Percentiles rank a stretch among this genome's conserved stretches.
Conservation (phyloP, 2,888 invertebrate species). For the Limnephilus auricula region DNA sequence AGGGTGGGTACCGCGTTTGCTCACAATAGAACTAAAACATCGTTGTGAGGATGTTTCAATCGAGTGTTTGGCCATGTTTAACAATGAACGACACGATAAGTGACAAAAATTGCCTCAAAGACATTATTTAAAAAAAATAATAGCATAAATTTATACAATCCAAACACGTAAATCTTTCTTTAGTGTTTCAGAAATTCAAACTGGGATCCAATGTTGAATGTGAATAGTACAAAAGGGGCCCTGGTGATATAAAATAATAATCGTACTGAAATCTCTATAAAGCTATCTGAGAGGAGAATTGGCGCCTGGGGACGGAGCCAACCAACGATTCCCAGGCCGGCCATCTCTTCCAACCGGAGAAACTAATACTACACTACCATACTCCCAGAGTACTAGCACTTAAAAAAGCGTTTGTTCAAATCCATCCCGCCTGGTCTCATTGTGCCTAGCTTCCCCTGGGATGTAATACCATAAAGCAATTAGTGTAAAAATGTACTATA, state of each 20-base stretch:
- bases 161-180: neutral
- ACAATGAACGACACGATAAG: no score
- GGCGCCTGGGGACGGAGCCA: neutral
- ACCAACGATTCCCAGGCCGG: conserved; percentile 2
- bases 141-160: neutral
- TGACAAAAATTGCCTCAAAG: neutral
- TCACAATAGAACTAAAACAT: no score
- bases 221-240: neutral
- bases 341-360: neutral
- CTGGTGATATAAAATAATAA: neutral
- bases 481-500: neutral
- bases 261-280: neutral
- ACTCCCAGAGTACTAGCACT: no score
- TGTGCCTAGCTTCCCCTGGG: neutral
- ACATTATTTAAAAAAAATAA: neutral
- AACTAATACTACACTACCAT: neutral
- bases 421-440: neutral
- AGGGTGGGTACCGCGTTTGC: no score
- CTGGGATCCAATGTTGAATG: neutral
- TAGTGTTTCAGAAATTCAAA: neutral
- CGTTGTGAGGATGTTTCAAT: no score
- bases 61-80: no score
- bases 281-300: neutral
- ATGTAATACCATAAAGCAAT: neutral
- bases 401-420: neutral